Evolutionary conservation across 2,888 invertebrate species (phyloP), one percentile per base, ranked within the genome.

Genomic region (Dicranocentrus wangi): DNA sequence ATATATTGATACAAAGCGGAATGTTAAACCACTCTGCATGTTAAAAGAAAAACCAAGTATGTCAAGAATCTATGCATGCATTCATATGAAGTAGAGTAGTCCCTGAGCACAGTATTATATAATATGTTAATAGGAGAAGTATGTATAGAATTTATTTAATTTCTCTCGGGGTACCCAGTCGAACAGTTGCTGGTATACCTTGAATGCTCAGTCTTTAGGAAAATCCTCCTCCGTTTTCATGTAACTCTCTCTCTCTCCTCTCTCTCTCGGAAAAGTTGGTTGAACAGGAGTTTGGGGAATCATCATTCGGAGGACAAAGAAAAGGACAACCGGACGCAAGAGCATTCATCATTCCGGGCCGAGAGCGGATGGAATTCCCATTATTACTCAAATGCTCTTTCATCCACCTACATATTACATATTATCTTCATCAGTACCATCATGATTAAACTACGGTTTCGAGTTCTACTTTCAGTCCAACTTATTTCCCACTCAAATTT

Each of bases 291-390:
- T 55, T 19, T 32, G n/a, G 69, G 47, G 55, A 27, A 60, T 21
- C 63, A 53, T 53, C 47, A 61, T 39, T 60, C 60, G 15, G 5
- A 61, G 25, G 55, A 55, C 55, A 72, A 63, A 61, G 39, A 28
- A 61, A 61, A 66, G 66, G 75, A 66, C 66, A 75, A 75, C 66
- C 75, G 75, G 75, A 75, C 75, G 65, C 75, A 66, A 25, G 25
- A 58, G 66, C 66, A 75, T 75, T 75, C 66, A 75, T 75, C 75
- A 75, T 75, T 75, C 75, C 17, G 43, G 42, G 75, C 75, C 55
- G 65, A 66, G 75, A 75, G 75, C 75, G 72, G 75, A 75, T 66
- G 75, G 75, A 75, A 75, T 75, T 65, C 66, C 75, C 75, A 75
- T 75, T 75, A 75, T 75, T 75, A 58, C 65, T 21, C 39, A 25